Conservation (phyloP, 2,888 invertebrate species). For the Labia minor region DNA sequence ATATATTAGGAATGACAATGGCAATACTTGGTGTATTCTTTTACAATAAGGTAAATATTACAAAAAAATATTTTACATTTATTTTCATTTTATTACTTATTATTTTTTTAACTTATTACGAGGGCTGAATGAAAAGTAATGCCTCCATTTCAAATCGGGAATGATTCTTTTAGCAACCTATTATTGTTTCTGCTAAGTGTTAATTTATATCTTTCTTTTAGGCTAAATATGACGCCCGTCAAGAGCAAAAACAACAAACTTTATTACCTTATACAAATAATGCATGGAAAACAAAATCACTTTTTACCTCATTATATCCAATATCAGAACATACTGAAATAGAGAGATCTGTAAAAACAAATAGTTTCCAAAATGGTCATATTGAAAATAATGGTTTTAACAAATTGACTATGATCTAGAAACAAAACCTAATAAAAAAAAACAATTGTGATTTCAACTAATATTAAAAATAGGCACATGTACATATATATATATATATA, state of each 20-base stretch:
- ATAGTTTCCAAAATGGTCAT: neutral
- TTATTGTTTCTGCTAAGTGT: too few relatives aligned
- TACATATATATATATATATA: neutral
- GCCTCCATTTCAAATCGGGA: too few relatives aligned
- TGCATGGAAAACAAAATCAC: conserved; percentile 19
- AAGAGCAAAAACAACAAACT: conserved; percentile 40
- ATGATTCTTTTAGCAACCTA: too few relatives aligned
- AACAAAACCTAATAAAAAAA: neutral
- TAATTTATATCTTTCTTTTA: too few relatives aligned
- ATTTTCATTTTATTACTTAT: neutral
- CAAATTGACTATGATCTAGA: neutral
- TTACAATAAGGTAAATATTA: conserved; percentile 64
- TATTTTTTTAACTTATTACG: conserved; percentile 28
- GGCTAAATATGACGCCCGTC: conserved; percentile 60
- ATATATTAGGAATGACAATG: conserved; percentile 80
- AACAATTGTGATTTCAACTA: neutral
- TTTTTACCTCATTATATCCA: neutral
- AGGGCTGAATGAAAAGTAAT: too few relatives aligned
- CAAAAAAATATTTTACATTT: neutral
- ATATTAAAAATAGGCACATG: neutral
- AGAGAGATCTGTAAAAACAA: neutral
- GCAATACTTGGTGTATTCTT: conserved; percentile 81
- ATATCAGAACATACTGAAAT: neutral
- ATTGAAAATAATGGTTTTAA: neutral
- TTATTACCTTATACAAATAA: conserved; percentile 42